Base-by-base conservation (phyloP, 2,888 invertebrate genomes). In the Pseudeuparius sepicola region DNA sequence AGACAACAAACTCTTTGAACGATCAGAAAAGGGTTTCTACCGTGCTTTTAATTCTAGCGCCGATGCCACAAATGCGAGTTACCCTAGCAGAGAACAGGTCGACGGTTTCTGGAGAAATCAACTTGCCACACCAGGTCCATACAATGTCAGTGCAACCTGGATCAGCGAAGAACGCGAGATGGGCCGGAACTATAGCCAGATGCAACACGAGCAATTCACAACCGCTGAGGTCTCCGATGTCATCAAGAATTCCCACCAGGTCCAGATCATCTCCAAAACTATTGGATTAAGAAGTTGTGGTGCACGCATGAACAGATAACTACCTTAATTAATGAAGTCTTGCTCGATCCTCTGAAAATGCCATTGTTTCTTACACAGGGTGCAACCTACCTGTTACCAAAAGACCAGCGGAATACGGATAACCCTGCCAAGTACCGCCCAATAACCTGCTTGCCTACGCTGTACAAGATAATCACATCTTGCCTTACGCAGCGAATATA, bases 361-460 rank as follows among this genome's bases (percentile, higher is more conserved):
- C 26, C 26, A 26, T 10, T 7, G 11, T 10, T 26, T 10, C 10
- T 26, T 6, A 26, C 26, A 12, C 26, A 26, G 26, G 26, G 26
- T 10, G 10, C 11, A 26, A 26, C 26, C 6, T 10, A 26, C 11
- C 11, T 26, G 11, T 12, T 26, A 10, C 26, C 26, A 10, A 26
- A 26, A 26, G 26, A 26, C 26, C 11, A 10, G 7, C 26, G 6
- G 7, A 26, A 26, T 12, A 26, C 7, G 6, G 7, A 26, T 10
- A 12, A 26, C 11, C 26, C 26, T 26, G 11, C 26, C 6, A 26
- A 26, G 10, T 26, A 26, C 11, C 26, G 26, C 7, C 26, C 26
- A 10, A 26, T 26, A 9, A 26, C 26, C 26, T 26, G 11, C 10
- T 26, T 26, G 10, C 26, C 26, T n/a, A n/a, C n/a, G n/a, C n/a